Percentiles rank a stretch among this genome's conserved stretches.
These are phyloP conservation scores for Prunella fulvescens DNA, from an alignment of 2,113 vertebrate species.

Conservation along the genomic window DNA sequence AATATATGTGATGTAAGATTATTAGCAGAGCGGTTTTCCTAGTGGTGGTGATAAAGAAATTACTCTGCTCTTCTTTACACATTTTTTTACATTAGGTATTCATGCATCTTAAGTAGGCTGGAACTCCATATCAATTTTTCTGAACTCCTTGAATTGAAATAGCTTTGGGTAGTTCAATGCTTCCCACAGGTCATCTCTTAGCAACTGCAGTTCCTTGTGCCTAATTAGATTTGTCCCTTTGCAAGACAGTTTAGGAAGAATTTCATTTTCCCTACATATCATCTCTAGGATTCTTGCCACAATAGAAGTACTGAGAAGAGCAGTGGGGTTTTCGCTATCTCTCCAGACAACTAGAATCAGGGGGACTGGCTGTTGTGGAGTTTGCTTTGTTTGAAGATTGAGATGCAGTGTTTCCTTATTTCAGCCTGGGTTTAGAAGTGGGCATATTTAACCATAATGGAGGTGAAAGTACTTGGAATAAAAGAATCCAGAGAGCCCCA, in stretches of 20 bases:
- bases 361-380: background rate
- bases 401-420: background rate
- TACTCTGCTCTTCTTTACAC: background rate
- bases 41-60: background rate
- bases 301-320: background rate
- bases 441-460: background rate
- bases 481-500: background rate
- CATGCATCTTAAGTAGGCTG: background rate
- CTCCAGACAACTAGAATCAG: background rate
- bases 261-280: background rate
- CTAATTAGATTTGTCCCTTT: background rate
- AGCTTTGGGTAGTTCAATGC: background rate
- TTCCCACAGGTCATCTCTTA: background rate
- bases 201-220: background rate
- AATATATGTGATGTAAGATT: background rate
- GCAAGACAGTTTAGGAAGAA: background rate
- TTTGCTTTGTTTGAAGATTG: background rate
- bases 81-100: background rate
- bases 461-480: background rate
- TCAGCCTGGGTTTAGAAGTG: background rate
- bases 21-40: background rate
- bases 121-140: background rate
- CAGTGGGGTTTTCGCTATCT: background rate
- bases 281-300: background rate
- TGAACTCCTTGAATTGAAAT: background rate